A percentile compares a stretch with the other conserved stretches of the same genome.
phyloP scores from a whole-genome alignment of 2,113 vertebrate species.

The Paracanthobrama guichenoti region DNA sequence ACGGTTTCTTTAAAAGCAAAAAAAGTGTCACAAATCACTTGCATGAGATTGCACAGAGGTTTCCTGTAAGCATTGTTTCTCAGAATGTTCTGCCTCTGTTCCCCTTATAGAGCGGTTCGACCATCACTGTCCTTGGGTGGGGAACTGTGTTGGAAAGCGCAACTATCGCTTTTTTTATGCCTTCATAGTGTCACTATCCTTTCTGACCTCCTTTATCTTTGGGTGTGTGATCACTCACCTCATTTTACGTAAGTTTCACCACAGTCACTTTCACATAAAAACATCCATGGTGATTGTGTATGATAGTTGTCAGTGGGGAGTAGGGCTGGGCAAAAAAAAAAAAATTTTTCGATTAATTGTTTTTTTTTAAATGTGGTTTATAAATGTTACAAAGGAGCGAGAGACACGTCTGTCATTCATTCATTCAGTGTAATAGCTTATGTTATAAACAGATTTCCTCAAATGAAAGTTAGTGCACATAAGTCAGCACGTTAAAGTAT shows the following conservation, averaged over 20 bases:
- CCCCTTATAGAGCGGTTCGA: conserved; percentile 87
- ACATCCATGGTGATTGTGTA: background rate
- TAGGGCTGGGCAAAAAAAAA: too few species aligned
- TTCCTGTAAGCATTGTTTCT: background rate
- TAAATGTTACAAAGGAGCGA: too few species aligned
- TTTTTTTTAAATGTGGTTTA: too few species aligned
- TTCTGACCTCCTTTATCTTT: conserved; percentile 96
- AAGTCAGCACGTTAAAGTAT: too few species aligned
- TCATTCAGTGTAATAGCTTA: too few species aligned
- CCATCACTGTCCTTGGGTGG: conserved; percentile 97
- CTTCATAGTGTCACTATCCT: conserved; percentile 95
- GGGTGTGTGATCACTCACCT: conserved; percentile 93
- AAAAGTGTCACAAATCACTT: background rate
- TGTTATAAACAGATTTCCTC: too few species aligned
- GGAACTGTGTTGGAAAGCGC: conserved; percentile 96
- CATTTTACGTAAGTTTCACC: conserved; percentile 77
- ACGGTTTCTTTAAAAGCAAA: background rate
- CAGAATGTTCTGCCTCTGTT: background rate
- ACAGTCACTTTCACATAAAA: background rate
- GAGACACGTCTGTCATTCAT: too few species aligned
- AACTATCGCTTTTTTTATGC: conserved; percentile 98
- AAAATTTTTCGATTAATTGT: too few species aligned
- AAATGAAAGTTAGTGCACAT: too few species aligned
- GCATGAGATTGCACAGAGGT: background rate
- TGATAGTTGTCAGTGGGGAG: background rate